Evolutionary conservation across 2,888 invertebrate genomes (phyloP).

Genomic region (Hoplodrina ambigua): DNA sequence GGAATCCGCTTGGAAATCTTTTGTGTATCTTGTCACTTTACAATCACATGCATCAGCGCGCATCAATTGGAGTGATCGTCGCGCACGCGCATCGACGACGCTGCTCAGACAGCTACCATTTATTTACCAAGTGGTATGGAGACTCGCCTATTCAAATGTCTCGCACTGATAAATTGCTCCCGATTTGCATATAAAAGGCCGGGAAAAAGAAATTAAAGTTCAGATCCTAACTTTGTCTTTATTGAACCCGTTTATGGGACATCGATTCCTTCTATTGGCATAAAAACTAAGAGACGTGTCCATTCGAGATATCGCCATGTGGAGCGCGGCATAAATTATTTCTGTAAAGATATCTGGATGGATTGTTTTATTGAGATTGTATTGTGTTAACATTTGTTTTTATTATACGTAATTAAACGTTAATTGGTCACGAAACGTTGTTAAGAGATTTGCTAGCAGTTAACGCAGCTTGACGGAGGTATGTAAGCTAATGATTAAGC

Average conservation of each 20-base stretch:
- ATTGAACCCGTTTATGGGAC: conserved; percentile 72
- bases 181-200: conserved; percentile 85
- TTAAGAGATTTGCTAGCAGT: conserved; percentile 11
- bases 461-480: conserved; percentile 2
- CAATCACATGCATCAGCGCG: conserved; percentile 70
- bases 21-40: conserved; percentile 66
- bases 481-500: conserved; percentile 8
- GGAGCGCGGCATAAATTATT: conserved; percentile 42
- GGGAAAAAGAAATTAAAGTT: conserved; percentile 75
- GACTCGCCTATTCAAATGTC: conserved; percentile 85
- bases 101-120: conserved; percentile 68
- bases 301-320: conserved; percentile 50
- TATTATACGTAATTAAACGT: conserved; percentile 28
- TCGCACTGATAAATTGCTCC: conserved; percentile 84
- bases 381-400: conserved; percentile 29
- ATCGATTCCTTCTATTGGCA: conserved; percentile 64
- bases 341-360: conserved; percentile 42
- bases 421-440: conserved; percentile 42
- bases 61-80: conserved; percentile 67
- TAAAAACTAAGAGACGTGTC: conserved; percentile 61
- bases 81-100: conserved; percentile 59
- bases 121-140: conserved; percentile 74
- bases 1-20: conserved; percentile 58
- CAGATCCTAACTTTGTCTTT: conserved; percentile 77
- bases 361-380: conserved; percentile 42